phyloP scores from a whole-genome alignment of 92 coral and sea anemone genomes.

The Porites rus region DNA sequence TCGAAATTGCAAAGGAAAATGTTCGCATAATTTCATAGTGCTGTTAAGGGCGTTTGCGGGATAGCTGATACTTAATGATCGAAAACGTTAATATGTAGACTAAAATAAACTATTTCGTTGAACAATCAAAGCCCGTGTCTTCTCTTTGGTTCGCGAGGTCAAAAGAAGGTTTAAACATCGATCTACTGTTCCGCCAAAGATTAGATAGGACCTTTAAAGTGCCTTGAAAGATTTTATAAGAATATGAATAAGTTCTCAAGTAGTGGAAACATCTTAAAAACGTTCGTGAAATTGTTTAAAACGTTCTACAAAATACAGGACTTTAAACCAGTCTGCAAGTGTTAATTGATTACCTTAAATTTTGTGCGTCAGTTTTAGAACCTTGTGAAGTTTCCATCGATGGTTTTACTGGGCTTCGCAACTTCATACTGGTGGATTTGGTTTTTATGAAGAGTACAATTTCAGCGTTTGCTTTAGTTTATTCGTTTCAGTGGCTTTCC shows the following conservation, averaged over 20 bases:
- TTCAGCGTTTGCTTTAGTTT: not conserved
- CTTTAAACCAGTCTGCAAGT: not conserved
- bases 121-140: not conserved
- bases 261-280: not conserved
- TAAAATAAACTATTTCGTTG: no score
- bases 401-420: conserved; percentile 13
- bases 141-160: not conserved
- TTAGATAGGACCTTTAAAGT: not conserved
- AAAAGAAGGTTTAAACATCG: not conserved
- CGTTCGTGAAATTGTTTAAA: not conserved
- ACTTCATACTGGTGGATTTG: conserved; percentile 21
- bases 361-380: conserved; percentile 3
- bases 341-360: conserved; percentile 12
- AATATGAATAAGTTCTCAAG: conserved; percentile 14
- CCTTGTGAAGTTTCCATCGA: not conserved
- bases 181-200: not conserved
- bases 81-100: no score
- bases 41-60: no score
- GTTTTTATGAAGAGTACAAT: conserved; percentile 1
- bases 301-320: not conserved
- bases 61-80: not conserved
- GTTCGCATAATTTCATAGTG: no score
- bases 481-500: conserved; percentile 9
- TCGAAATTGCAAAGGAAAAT: no score
- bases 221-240: conserved; percentile 3